Conservation (phyloP, 2,113 vertebrate genomes). For the Typhlomys cinereus region DNA sequence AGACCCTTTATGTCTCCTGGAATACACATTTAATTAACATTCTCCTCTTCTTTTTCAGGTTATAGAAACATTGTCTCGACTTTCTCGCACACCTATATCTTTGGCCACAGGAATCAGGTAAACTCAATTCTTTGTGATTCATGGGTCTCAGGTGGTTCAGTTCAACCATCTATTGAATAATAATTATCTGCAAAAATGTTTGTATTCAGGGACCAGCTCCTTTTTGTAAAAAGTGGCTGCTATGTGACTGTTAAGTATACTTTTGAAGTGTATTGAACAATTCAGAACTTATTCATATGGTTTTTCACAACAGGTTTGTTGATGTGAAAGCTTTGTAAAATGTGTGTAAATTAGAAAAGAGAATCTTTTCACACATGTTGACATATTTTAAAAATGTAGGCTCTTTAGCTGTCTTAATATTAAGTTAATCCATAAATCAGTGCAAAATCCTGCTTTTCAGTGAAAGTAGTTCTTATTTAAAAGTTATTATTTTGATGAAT, state of each 20-base stretch:
- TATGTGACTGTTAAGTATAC: neutral
- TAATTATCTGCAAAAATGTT: neutral
- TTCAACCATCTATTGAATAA: neutral
- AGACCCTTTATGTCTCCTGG: neutral
- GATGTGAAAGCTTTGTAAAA: neutral
- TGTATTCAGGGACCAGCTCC: neutral
- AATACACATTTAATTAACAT: neutral
- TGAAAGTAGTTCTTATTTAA: neutral
- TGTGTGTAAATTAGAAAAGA: neutral
- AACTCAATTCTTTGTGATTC: neutral
- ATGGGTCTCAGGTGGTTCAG: neutral
- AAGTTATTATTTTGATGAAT: slow-evolving; percentile 13
- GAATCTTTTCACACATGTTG: neutral
- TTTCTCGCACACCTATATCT: slow-evolving; percentile 91
- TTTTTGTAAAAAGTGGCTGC: neutral
- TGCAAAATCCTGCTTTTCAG: neutral
- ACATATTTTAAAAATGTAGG: slow-evolving; percentile 4
- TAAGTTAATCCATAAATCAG: neutral
- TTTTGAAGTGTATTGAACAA: neutral
- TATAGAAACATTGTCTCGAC: slow-evolving; percentile 95
- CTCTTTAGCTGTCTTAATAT: neutral
- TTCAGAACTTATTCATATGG: neutral
- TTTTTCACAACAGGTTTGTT: neutral
- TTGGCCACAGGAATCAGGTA: slow-evolving; percentile 94
- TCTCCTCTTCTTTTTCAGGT: slow-evolving; percentile 86